Evolutionary conservation across 2,888 invertebrate species (phyloP).

Genomic region (Ormia ochracea): DNA sequence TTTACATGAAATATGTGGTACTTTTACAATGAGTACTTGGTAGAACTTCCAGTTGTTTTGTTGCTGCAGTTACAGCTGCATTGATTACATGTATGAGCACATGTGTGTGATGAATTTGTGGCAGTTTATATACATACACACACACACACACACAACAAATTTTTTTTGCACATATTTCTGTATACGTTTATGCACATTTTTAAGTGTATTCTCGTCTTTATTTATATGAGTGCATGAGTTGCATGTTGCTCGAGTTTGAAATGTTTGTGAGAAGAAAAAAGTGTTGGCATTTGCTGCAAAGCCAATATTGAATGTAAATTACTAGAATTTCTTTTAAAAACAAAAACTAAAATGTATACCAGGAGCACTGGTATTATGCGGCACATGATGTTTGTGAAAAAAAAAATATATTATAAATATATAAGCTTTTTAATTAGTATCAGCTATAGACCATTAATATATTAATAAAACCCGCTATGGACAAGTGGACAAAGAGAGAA

Average conservation of each 20-base stretch:
- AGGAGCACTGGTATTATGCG: neutral
- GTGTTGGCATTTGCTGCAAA: slow-evolving; percentile 42
- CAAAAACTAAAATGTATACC: neutral
- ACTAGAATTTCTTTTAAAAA: slow-evolving; percentile 3
- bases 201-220: neutral
- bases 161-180: neutral
- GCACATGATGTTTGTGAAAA: no score
- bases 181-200: neutral
- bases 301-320: slow-evolving; percentile 51
- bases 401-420: no score
- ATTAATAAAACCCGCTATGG: no score
- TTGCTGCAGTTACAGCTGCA: slow-evolving; percentile 9
- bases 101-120: slow-evolving; percentile 20
- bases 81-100: neutral
- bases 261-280: neutral
- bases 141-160: neutral
- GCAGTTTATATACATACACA: slow-evolving; percentile 6
- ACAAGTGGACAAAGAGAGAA: no score
- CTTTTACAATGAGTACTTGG: slow-evolving; percentile 43
- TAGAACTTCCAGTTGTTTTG: slow-evolving; percentile 26
- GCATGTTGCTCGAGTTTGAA: slow-evolving; percentile 11
- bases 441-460: no score
- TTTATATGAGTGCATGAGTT: slow-evolving; percentile 1
- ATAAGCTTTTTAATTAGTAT: no score
- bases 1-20: slow-evolving; percentile 60